Base-by-base conservation (phyloP, 2,797 vertebrate species). In the Crenuchus spilurus region DNA sequence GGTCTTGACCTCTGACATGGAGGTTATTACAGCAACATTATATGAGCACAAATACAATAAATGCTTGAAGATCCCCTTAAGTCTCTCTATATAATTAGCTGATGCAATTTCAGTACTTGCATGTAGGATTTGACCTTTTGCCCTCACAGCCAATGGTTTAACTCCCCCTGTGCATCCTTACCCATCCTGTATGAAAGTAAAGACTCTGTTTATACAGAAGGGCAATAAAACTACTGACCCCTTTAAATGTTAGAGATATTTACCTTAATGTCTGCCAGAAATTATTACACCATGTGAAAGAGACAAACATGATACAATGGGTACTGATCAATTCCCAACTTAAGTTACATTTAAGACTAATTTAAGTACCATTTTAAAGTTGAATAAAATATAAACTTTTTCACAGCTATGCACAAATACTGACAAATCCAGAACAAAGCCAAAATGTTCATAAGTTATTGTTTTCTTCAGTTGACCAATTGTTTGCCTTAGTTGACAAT, bases 91-190 rank as follows among this genome's bases (percentile, higher is more conserved):
- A n/a, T n/a, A n/a, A n/a, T n/a, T n/a, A n/a, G n/a, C n/a, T n/a
- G n/a, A n/a, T n/a, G n/a, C n/a, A 71, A 61, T 22, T 68, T 41
- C 8, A 54, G 33, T 10, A 54, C 48, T 39, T 24, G 1, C 4
- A 42, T 44, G 4, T 33, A 33, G 20, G 13, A 39, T 72, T 64
- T 76, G 33, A 62, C 44, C 37, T 39, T 44, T 13, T 61, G 30
- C 31, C 65, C 37, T 76, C 51, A 31, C 37, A 49, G n/a, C 71
- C 30, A 49, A 16, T 48, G 20, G 1, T 49, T 52, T 11, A 58
- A 28, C 13, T 20, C 9, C 18, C 11, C 35, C 7, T 20, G 18
- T 63, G 28, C 14, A 44, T 26, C 22, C 49, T 31, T 16, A 31
- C 1, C 14, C 24, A 8, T 22, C 42, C 16, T 18, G 14, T 48